Conservation (phyloP, 2,797 vertebrate species). For the Fundulus diaphanus region DNA sequence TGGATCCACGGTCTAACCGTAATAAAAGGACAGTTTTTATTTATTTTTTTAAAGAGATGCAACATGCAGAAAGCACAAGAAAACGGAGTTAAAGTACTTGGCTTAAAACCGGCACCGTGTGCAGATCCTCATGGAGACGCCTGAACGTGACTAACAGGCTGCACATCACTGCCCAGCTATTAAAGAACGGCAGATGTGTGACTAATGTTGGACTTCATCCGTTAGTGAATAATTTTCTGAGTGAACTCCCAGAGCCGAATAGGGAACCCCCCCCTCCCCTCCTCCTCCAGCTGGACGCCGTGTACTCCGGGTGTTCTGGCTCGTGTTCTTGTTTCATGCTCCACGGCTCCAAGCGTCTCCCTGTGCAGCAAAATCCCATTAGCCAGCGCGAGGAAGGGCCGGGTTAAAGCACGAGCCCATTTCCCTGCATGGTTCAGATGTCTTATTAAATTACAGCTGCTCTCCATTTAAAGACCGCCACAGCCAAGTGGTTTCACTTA, state of each 20-base stretch:
- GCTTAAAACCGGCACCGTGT: constrained; percentile 1
- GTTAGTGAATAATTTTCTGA: constrained; percentile 24
- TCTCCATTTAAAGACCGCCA: constrained; percentile 26
- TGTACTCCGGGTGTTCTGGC: constrained; percentile 28
- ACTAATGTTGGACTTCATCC: constrained; percentile 52
- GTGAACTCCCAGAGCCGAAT: constrained; percentile 22
- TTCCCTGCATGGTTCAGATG: constrained; percentile 17
- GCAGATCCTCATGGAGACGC: constrained; percentile 6
- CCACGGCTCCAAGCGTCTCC: constrained; percentile 33
- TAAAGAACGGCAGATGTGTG: constrained; percentile 53
- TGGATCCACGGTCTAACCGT: constrained; percentile 10
- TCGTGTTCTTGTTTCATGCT: constrained; percentile 21
- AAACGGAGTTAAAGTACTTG: neutral
- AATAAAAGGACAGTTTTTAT: neutral
- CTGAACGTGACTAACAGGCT: constrained; percentile 6
- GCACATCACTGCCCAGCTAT: constrained; percentile 10
- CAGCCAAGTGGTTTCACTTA: neutral
- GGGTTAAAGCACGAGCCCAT: constrained; percentile 33
- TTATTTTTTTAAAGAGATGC: constrained; percentile 10
- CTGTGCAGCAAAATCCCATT: constrained; percentile 31
- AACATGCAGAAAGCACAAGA: constrained; percentile 5
- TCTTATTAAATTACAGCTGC: constrained; percentile 39
- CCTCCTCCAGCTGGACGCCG: constrained; percentile 54
- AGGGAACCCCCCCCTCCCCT: constrained; percentile 57
- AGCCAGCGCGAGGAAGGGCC: constrained; percentile 23